These are phyloP conservation scores for Glandiceps talaboti DNA, from an alignment of 53 echinoderm and acorn worm species.

Conservation along the genomic window DNA sequence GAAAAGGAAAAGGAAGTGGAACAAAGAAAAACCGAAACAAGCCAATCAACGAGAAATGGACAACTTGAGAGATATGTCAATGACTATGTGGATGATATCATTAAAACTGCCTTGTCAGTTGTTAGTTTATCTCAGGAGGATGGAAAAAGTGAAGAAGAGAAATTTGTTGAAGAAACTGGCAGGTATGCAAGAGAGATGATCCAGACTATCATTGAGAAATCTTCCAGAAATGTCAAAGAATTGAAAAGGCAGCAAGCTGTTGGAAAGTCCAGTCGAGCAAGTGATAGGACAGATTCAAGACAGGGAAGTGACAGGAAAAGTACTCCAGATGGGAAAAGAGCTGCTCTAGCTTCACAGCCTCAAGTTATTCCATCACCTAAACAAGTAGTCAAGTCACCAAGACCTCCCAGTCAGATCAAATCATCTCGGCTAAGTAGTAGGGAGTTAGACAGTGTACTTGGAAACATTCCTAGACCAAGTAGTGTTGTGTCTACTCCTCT, in stretches of 20 bases:
- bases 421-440: neutral
- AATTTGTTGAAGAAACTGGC: neutral
- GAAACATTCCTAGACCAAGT: neutral
- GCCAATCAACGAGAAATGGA: neutral
- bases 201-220: neutral
- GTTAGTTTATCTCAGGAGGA: neutral
- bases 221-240: neutral
- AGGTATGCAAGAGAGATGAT: neutral
- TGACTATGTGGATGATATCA: slow-evolving; percentile 19
- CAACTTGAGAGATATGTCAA: slow-evolving; percentile 28
- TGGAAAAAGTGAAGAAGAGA: neutral
- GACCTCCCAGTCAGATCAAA: neutral
- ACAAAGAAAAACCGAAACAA: slow-evolving; percentile 1
- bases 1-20: slow-evolving; percentile 5
- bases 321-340: neutral
- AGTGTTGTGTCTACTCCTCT: neutral
- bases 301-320: neutral
- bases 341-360: neutral
- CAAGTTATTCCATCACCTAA: neutral
- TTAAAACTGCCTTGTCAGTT: slow-evolving; percentile 5
- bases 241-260: neutral
- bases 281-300: neutral
- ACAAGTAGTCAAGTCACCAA: neutral
- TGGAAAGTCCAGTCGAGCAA: neutral
- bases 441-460: neutral